Evolutionary conservation across 2,888 invertebrate species (phyloP).

Genomic region (Cataglyphis altisquamis): DNA sequence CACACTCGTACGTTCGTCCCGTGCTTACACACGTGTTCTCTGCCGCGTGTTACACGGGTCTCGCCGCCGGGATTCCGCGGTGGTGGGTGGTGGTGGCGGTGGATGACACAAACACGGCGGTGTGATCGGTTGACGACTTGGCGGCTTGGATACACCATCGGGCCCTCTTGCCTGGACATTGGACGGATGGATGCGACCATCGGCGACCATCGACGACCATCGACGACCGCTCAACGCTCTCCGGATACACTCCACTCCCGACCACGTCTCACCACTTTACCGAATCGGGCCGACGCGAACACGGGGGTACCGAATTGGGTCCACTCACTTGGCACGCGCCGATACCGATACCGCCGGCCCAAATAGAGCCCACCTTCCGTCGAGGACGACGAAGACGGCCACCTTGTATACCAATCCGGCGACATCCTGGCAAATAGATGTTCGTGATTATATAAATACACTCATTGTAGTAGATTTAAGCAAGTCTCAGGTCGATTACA

Average conservation of each 20-base stretch:
- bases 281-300: conserved; percentile 65
- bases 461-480: conserved; percentile 86
- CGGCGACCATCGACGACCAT: conserved; percentile 34
- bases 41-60: conserved; percentile 78
- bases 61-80: conserved; percentile 61
- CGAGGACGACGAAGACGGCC: conserved; percentile 99
- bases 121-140: conserved; percentile 59
- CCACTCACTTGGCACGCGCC: conserved; percentile 71
- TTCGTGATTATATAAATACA: conserved; percentile 93
- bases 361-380: conserved; percentile 96
- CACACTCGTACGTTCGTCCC: conserved; percentile 77
- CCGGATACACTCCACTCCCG: conserved; percentile 62
- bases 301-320: conserved; percentile 65
- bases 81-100: conserved; percentile 70
- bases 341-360: conserved; percentile 81
- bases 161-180: conserved; percentile 24
- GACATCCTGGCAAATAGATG: conserved; percentile 99
- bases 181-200: conserved; percentile 17
- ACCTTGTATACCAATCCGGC: conserved; percentile 99
- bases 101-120: conserved; percentile 68
- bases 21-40: conserved; percentile 77
- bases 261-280: conserved; percentile 60
- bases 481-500: conserved; percentile 78
- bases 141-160: conserved; percentile 58
- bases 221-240: conserved; percentile 6